Conservation (phyloP, 2,797 vertebrate genomes). For the Hyperoplus immaculatus region DNA sequence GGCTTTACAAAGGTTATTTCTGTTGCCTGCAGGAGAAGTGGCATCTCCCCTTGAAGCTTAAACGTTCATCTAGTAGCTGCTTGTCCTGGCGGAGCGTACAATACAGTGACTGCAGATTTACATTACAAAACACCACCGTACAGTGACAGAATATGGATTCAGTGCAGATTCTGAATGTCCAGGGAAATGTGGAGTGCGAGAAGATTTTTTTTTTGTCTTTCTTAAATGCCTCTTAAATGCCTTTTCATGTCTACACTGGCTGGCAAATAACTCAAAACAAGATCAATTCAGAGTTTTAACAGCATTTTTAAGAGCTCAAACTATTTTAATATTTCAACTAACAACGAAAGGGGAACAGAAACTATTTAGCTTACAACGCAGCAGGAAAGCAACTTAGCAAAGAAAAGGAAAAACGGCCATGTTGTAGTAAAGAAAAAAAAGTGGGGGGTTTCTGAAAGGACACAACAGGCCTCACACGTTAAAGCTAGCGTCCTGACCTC, state of each 20-base stretch:
- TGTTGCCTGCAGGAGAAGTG: slow-evolving; percentile 28
- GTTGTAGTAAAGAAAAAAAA: slow-evolving; percentile 9
- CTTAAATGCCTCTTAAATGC: not conserved
- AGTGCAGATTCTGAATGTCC: slow-evolving; percentile 16
- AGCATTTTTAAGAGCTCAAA: slow-evolving; percentile 5
- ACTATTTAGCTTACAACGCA: slow-evolving; percentile 1
- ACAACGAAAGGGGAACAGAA: not conserved
- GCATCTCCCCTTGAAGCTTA: slow-evolving; percentile 13
- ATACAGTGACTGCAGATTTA: slow-evolving; percentile 61
- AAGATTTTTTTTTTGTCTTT: slow-evolving; percentile 3
- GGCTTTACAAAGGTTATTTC: slow-evolving; percentile 44
- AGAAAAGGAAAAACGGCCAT: not conserved
- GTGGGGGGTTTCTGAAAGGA: slow-evolving; percentile 7
- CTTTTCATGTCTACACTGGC: not conserved
- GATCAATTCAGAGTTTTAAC: not conserved
- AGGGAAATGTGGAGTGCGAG: slow-evolving; percentile 12
- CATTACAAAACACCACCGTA: slow-evolving; percentile 47
- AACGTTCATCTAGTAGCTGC: slow-evolving; percentile 10
- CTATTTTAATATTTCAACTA: not conserved
- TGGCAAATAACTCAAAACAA: slow-evolving; percentile 2
- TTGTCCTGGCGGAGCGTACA: slow-evolving; percentile 21
- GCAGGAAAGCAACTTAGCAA: slow-evolving; percentile 2
- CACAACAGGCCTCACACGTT: slow-evolving; percentile 10
- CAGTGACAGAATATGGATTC: slow-evolving; percentile 48
- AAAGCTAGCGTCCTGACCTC: slow-evolving; percentile 63